Conservation (phyloP, 2,888 invertebrate genomes). For the Tipula helvola region DNA sequence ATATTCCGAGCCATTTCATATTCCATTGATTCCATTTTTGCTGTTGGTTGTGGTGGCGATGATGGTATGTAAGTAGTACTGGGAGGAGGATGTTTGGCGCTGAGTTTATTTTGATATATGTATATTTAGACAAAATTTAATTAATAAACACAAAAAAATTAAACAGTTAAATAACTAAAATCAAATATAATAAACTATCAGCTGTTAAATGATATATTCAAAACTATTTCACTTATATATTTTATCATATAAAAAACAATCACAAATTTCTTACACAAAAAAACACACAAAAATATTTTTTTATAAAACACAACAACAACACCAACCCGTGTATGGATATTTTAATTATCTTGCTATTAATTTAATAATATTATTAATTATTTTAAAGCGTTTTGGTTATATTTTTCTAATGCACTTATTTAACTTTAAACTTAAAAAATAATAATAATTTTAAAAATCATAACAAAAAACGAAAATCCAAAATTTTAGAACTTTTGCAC, state of each 20-base stretch:
- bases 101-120: not conserved
- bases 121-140: not conserved
- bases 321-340: not conserved
- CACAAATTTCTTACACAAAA: not conserved
- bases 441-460: not conserved
- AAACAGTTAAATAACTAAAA: not conserved
- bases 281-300: not conserved
- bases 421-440: not conserved
- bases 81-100: no score
- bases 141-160: not conserved
- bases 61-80: no score
- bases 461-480: not conserved
- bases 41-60: not conserved
- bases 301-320: not conserved
- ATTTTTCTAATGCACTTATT: not conserved
- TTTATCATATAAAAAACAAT: not conserved
- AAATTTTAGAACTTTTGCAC: slow-evolving; percentile 6
- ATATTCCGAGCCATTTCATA: slow-evolving; percentile 89
- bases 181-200: not conserved
- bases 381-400: not conserved
- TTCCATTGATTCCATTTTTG: slow-evolving; percentile 79
- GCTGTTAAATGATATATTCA: not conserved
- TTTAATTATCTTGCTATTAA: not conserved
- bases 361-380: slow-evolving; percentile 1
- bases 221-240: not conserved